phyloP scores from a whole-genome alignment of 1,140 invertebrate genomes.

The Papilio polytes region DNA sequence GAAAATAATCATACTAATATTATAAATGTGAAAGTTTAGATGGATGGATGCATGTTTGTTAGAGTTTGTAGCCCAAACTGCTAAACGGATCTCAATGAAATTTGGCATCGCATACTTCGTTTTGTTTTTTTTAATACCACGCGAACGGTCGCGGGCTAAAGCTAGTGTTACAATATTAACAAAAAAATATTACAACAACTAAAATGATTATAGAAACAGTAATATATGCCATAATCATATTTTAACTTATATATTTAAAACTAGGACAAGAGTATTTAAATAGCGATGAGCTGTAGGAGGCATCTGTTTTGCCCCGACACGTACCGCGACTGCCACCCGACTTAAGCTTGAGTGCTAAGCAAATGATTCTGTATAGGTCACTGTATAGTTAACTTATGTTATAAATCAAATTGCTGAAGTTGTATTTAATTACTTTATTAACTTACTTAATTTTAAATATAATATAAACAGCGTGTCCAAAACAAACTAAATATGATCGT shows the following conservation, averaged over 20 bases:
- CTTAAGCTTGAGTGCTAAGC: constrained; percentile 20
- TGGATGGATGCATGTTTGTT: no score
- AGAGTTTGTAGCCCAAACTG: no score
- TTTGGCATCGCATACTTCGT: no score
- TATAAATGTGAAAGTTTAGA: no score
- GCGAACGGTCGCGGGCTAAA: no score
- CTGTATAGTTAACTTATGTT: not conserved
- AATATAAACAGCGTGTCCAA: no score
- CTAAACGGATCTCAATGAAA: no score
- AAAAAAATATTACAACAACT: not conserved
- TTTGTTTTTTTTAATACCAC: no score
- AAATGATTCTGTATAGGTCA: not conserved
- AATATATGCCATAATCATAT: not conserved
- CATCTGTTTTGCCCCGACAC: not conserved
- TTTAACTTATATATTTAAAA: not conserved
- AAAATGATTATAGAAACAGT: not conserved
- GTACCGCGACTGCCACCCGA: constrained; percentile 14
- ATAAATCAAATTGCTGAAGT: not conserved
- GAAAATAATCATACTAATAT: no score
- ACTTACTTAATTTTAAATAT: no score
- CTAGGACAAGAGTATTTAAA: not conserved
- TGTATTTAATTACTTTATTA: not conserved
- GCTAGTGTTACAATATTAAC: no score
- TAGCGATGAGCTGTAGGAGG: not conserved
- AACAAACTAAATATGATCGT: no score